Conservation (phyloP, 2,797 vertebrate species). For the Schizopygopsis malacanthus region DNA sequence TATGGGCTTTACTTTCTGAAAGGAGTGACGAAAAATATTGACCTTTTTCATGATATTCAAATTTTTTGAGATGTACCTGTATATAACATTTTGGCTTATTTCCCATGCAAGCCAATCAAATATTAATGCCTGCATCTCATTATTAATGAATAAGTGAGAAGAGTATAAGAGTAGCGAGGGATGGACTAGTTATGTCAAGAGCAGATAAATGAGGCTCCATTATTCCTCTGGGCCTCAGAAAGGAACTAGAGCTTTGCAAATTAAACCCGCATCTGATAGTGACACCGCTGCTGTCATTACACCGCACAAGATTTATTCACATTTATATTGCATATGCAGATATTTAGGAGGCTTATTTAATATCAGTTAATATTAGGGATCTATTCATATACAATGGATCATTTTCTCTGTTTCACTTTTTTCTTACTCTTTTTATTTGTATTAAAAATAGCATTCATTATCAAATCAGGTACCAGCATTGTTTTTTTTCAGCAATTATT, state of each 20-base stretch:
- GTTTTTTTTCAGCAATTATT: background rate
- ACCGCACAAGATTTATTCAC: background rate
- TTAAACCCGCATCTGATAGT: conserved; percentile 34
- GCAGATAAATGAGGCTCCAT: conserved; percentile 37
- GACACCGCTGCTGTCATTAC: background rate
- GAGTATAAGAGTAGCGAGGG: conserved; percentile 26
- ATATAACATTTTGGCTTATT: conserved; percentile 12
- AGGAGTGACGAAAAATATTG: no score
- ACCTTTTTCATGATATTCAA: no score
- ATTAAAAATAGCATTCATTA: background rate
- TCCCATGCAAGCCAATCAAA: conserved; percentile 41
- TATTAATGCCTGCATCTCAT: conserved; percentile 49
- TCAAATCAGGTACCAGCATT: background rate
- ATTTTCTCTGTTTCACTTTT: background rate
- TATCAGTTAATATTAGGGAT: background rate
- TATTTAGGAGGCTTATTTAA: background rate
- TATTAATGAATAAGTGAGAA: conserved; percentile 49
- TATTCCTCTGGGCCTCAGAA: conserved; percentile 32
- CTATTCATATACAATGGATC: background rate
- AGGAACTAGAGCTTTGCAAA: conserved; percentile 36
- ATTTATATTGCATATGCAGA: background rate
- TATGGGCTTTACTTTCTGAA: no score
- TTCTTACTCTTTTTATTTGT: background rate
- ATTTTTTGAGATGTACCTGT: no score
- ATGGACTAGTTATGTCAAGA: conserved; percentile 33